A percentile compares a stretch with the other conserved stretches of the same genome.
phyloP scores from a whole-genome alignment of 2,797 vertebrate species.

The Steatocranus sp. region DNA sequence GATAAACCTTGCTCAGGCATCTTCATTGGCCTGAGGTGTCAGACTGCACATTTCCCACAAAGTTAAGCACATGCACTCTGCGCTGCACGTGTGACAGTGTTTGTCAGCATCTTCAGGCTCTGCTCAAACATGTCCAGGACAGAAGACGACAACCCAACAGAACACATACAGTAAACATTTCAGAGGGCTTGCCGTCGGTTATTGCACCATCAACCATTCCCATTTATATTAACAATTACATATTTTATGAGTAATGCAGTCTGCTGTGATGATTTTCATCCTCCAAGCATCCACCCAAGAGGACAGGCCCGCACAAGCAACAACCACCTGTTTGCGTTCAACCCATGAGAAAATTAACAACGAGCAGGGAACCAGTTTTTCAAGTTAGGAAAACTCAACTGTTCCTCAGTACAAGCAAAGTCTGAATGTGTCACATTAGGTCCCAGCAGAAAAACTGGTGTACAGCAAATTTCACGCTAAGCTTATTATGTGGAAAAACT shows the following conservation, averaged over 20 bases:
- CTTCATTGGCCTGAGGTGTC: conserved; percentile 35
- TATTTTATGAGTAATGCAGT: background rate
- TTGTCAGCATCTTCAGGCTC: background rate
- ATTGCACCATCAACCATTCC: background rate
- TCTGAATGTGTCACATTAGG: fast-evolving
- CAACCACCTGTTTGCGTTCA: background rate
- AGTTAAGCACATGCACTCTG: background rate
- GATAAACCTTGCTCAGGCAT: conserved; percentile 31
- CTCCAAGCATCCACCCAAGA: background rate
- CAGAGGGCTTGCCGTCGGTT: background rate
- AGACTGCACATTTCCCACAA: background rate
- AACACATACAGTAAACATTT: background rate
- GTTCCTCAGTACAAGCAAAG: background rate
- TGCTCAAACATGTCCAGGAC: conserved; percentile 8
- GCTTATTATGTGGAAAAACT: fast-evolving
- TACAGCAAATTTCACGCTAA: background rate
- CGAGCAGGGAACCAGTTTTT: background rate
- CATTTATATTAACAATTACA: background rate
- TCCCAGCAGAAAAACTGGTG: background rate
- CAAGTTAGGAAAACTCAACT: background rate
- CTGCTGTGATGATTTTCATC: background rate
- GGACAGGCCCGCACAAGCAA: background rate
- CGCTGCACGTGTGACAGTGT: background rate
- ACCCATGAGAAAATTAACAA: background rate
- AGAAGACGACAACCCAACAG: background rate